Conservation (phyloP, 2,113 vertebrate genomes). For the Poeciliopsis retropinna region DNA sequence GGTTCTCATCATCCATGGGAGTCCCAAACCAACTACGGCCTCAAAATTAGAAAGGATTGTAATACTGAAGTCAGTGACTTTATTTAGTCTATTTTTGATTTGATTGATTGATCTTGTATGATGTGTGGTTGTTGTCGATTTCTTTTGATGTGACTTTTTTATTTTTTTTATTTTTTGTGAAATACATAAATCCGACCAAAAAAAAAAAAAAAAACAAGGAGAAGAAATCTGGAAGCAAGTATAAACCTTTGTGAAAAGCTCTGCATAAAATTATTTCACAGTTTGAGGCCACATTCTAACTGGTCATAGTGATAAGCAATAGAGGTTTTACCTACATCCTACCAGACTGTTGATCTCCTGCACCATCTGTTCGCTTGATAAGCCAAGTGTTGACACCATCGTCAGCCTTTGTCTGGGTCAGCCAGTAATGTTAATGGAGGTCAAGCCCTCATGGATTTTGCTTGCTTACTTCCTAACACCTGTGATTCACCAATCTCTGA, state of each 20-base stretch:
- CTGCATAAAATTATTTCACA: not conserved
- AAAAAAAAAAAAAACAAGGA: too few relatives aligned
- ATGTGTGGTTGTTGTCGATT: too few relatives aligned
- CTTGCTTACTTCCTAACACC: conserved; percentile 20
- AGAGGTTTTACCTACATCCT: conserved; percentile 1
- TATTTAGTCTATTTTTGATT: too few relatives aligned
- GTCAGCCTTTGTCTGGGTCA: conserved; percentile 32
- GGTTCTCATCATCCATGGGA: too few relatives aligned
- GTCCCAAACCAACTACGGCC: too few relatives aligned
- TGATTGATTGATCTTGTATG: too few relatives aligned
- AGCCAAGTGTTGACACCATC: conserved; percentile 4
- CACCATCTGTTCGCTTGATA: conserved; percentile 21
- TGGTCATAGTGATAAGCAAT: not conserved
- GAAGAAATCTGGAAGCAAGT: too few relatives aligned
- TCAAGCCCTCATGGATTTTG: conserved; percentile 29
- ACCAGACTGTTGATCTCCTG: conserved; percentile 14
- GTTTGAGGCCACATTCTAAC: not conserved
- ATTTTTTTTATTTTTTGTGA: too few relatives aligned
- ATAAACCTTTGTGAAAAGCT: too few relatives aligned
- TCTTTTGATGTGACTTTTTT: too few relatives aligned
- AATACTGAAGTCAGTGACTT: not conserved
- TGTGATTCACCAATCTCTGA: conserved; percentile 8
- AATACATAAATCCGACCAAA: too few relatives aligned
- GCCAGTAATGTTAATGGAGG: conserved; percentile 18
- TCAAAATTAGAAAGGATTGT: not conserved